Evolutionary conservation across 1,140 invertebrate species (phyloP).

Genomic region (Tachypleus tridentatus): DNA sequence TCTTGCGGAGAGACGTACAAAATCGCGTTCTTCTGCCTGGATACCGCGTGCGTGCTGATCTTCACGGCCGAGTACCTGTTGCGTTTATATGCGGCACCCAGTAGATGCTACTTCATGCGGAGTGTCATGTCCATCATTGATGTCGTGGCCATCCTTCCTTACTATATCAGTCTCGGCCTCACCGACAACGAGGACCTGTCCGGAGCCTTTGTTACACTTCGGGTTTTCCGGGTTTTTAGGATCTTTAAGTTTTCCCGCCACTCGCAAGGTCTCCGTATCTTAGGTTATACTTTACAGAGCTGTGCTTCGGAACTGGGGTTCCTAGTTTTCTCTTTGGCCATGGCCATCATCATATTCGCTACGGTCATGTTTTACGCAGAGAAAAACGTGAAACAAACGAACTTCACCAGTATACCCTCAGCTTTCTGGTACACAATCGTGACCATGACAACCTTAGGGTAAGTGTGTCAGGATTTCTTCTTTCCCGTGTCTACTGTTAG

Average conservation of each 20-base stretch:
- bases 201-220: constrained; percentile 95
- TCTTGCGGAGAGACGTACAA: constrained; percentile 96
- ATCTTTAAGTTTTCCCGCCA: constrained; percentile 99
- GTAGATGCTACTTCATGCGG: constrained; percentile 92
- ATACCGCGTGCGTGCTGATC: constrained; percentile 99
- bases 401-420: constrained; percentile 97
- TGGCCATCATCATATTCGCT: constrained; percentile 99
- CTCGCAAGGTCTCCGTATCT: constrained; percentile 93
- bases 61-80: constrained; percentile 99
- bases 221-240: constrained; percentile 96
- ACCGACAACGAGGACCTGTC: constrained; percentile 98
- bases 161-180: constrained; percentile 94
- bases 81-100: constrained; percentile 92
- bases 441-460: constrained; percentile 99
- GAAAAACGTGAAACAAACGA: constrained; percentile 89
- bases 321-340: constrained; percentile 95
- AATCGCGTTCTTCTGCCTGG: constrained; percentile 95
- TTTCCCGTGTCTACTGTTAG: no score
- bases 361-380: constrained; percentile 99
- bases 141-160: constrained; percentile 97
- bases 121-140: constrained; percentile 99
- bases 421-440: constrained; percentile 99
- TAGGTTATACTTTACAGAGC: constrained; percentile 97
- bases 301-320: constrained; percentile 99
- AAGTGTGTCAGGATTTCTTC: constrained; percentile 40